Evolutionary conservation across 2,888 invertebrate genomes (phyloP).

Genomic region (Carpatolechia fugitivella): DNA sequence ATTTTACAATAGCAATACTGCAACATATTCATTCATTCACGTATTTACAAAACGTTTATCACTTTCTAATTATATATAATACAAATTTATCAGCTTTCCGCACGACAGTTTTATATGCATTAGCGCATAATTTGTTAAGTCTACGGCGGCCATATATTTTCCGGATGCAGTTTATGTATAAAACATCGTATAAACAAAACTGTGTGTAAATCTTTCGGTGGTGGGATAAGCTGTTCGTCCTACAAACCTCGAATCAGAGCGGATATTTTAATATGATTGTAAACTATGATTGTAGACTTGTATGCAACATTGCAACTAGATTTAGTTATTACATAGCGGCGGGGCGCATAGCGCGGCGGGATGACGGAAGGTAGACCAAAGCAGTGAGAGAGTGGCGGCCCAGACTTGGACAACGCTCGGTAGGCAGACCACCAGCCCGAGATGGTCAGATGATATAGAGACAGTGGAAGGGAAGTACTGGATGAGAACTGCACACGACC

Average conservation of each 20-base stretch:
- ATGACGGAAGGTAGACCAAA: too few relatives aligned
- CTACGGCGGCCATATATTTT: background rate
- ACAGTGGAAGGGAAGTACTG: too few relatives aligned
- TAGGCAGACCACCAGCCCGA: too few relatives aligned
- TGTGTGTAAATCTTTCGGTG: background rate
- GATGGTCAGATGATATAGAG: too few relatives aligned
- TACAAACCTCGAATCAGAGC: background rate
- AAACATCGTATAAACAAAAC: background rate
- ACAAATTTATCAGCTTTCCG: background rate
- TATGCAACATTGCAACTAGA: background rate
- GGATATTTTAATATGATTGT: background rate
- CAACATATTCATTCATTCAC: too few relatives aligned
- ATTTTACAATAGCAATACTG: too few relatives aligned
- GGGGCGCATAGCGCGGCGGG: too few relatives aligned
- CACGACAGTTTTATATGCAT: background rate
- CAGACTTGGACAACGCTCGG: too few relatives aligned
- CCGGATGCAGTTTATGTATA: background rate
- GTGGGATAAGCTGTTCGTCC: background rate
- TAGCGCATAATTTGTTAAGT: slow-evolving; percentile 3
- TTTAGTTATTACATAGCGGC: too few relatives aligned
- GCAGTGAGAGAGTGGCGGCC: too few relatives aligned
- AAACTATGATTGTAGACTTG: too few relatives aligned
- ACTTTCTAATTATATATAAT: background rate
- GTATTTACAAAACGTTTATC: background rate
- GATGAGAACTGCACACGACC: too few relatives aligned